phyloP scores from a whole-genome alignment of 2,797 vertebrate species.

The Sebastes oblongus region DNA sequence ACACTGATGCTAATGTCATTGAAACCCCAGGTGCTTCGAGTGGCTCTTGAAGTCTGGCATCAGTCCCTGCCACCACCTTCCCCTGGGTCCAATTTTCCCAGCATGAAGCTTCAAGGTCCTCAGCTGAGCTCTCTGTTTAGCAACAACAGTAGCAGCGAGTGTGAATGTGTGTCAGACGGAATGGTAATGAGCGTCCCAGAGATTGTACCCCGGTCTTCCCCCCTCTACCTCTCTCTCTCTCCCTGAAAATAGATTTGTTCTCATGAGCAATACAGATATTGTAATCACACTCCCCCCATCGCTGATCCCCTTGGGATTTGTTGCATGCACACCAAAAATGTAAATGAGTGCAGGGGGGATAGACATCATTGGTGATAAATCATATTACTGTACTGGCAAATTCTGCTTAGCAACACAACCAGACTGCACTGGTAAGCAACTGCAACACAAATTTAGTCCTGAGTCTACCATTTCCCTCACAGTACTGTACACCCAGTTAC shows the following conservation, averaged over 20 bases:
- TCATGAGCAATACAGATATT: conserved; percentile 64
- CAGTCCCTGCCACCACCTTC: conserved; percentile 59
- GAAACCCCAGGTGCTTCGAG: conserved; percentile 72
- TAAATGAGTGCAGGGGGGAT: conserved; percentile 59
- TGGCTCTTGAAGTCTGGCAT: conserved; percentile 71
- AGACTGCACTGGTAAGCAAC: conserved; percentile 67
- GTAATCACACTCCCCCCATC: conserved; percentile 46
- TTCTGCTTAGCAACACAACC: conserved; percentile 71
- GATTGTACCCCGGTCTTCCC: conserved; percentile 59
- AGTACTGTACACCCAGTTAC: conserved; percentile 32
- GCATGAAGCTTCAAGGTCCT: conserved; percentile 72
- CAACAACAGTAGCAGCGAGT: conserved; percentile 57
- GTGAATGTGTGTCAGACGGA: conserved; percentile 63
- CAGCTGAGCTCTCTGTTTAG: conserved; percentile 75
- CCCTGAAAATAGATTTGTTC: conserved; percentile 68
- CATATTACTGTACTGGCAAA: conserved; percentile 61
- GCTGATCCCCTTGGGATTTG: conserved; percentile 51
- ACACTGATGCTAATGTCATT: conserved; percentile 59
- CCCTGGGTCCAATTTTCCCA: conserved; percentile 76
- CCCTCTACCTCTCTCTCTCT: neutral
- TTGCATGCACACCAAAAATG: conserved; percentile 54
- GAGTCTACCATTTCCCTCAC: conserved; percentile 40
- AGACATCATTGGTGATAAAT: conserved; percentile 73
- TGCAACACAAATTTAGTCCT: conserved; percentile 43
- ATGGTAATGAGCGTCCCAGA: conserved; percentile 69